Evolutionary conservation across 2,113 vertebrate genomes (phyloP), one percentile per base, ranked within the genome.

Genomic region (Chascanopsetta lugubris): DNA sequence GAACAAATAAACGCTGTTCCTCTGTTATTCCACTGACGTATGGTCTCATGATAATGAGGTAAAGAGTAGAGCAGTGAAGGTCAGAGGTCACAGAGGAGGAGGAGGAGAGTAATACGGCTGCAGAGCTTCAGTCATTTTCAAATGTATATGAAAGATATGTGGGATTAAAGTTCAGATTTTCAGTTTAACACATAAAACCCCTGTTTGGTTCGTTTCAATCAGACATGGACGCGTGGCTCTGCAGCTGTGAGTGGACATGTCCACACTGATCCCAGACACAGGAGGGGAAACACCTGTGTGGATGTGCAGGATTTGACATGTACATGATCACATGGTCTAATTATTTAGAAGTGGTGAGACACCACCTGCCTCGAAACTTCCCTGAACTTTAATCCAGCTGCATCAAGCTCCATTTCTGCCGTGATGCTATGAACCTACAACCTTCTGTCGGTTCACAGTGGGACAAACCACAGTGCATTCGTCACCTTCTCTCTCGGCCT

Each of bases 1-100:
- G 76, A 60, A 76, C 75, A 91, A 92, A 90, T 83, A 89, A 89
- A 88, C 79, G 17, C 46, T 45, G 9, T 2, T 8, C 18, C 18
- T 76, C 72, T 88, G 84, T 90, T 91, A 86, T 85, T 88, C 79
- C 43, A 78, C 51, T 84, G 80, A 90, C 69, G 61, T 72, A 86
- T 73, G 69, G 40, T 49, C 61, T 1, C 2, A 22, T 62, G 71
- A 77, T 77, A 75, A 85, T 32, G 63, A 79, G 42, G 59, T 63
- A 69, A 55, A 67, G 10, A 25, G 58, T 13, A 8, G 49, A 61
- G n/a, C n/a, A n/a, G n/a, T n/a, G n/a, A n/a, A n/a, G n/a, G n/a
- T n/a, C n/a, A n/a, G n/a, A n/a, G n/a, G n/a, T n/a, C n/a, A n/a
- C n/a, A n/a, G n/a, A n/a, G n/a, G n/a, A n/a, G n/a, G n/a, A n/a